phyloP scores from a whole-genome alignment of 2,888 invertebrate species.

The Dusona sp. region DNA sequence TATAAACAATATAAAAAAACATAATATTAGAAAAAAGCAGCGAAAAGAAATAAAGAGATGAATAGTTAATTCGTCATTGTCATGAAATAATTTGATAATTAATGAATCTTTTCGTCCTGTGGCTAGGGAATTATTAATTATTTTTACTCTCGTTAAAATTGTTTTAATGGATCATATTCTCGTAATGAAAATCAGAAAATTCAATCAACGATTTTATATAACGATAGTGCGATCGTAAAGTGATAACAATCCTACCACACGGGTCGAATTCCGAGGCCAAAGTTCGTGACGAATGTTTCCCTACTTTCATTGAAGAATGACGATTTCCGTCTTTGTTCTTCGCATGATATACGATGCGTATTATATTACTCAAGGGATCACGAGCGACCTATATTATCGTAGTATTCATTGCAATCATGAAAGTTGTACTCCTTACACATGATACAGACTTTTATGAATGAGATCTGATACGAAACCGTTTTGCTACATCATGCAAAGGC shows the following conservation, averaged over 20 bases:
- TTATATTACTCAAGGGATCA: conserved; percentile 3
- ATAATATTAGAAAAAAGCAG: neutral
- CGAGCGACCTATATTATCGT: conserved; percentile 37
- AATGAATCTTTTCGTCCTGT: neutral
- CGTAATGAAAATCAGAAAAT: neutral
- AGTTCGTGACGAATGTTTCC: conserved; percentile 19
- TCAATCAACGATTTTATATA: neutral
- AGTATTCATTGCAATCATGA: conserved; percentile 36
- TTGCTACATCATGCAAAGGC: neutral
- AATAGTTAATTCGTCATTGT: neutral
- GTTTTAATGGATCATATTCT: neutral
- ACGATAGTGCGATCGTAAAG: neutral
- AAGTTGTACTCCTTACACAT: conserved; percentile 9
- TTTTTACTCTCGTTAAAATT: neutral
- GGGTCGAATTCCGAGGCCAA: conserved; percentile 1
- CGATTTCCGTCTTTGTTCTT: conserved; percentile 26
- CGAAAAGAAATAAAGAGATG: neutral
- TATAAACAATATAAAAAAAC: neutral
- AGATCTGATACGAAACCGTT: conserved; percentile 10
- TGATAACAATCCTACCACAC: conserved; percentile 1
- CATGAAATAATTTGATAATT: neutral
- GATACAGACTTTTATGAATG: conserved; percentile 51
- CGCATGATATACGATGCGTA: conserved; percentile 18
- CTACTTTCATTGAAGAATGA: conserved; percentile 41
- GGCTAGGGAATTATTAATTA: neutral